A percentile compares a stretch with the other conserved stretches of the same genome.
These are phyloP conservation scores for Trichoplusia ni DNA, from an alignment of 1,140 invertebrate species.

Conservation along the genomic window DNA sequence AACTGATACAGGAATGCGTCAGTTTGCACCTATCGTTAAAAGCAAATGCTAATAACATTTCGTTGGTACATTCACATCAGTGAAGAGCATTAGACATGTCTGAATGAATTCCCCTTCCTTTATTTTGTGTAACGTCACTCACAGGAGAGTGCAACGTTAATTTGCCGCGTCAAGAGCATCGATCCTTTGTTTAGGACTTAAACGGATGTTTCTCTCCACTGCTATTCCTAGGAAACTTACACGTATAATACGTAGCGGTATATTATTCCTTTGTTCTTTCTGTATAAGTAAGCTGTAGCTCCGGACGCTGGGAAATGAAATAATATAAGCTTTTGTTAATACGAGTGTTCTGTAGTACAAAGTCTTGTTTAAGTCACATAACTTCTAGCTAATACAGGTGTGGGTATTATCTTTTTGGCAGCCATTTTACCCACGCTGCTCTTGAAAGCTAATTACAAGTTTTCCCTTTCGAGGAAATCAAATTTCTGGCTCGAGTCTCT, in stretches of 20 bases:
- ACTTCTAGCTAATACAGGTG: too few species aligned
- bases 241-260: neutral
- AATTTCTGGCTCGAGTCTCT: too few species aligned
- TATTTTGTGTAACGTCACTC: neutral
- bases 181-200: constrained; percentile 16
- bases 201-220: neutral
- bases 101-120: constrained; percentile 1
- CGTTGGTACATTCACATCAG: neutral
- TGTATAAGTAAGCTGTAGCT: too few species aligned
- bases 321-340: too few species aligned
- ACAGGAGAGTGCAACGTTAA: neutral
- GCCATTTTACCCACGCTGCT: too few species aligned
- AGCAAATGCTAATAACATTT: neutral
- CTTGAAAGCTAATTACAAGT: too few species aligned
- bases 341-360: too few species aligned
- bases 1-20: neutral
- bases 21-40: neutral
- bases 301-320: too few species aligned
- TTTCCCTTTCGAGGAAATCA: too few species aligned
- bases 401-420: too few species aligned
- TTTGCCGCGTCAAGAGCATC: constrained; percentile 9
- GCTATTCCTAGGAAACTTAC: neutral
- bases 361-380: too few species aligned
- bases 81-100: neutral
- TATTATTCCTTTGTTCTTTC: neutral